Evolutionary conservation across 1,140 invertebrate genomes (phyloP).

Genomic region (Acromyrmex heyeri): DNA sequence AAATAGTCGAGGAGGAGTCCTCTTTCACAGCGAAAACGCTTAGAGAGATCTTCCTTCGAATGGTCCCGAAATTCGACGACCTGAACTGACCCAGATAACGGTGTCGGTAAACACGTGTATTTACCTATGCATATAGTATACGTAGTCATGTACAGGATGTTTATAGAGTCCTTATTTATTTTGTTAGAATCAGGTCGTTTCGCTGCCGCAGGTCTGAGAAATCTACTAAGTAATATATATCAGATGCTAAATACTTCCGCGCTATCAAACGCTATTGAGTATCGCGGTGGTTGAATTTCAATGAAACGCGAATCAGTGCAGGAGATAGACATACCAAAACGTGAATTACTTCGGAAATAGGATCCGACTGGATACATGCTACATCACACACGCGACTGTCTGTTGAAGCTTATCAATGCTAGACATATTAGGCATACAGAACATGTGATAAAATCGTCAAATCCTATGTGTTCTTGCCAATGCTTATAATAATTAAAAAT

Average conservation of each 20-base stretch:
- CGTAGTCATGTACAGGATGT: constrained; percentile 8
- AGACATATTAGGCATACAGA: background rate
- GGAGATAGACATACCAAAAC: background rate
- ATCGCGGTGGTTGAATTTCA: background rate
- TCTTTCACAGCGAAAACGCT: constrained; percentile 18
- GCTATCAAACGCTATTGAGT: background rate
- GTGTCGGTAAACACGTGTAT: constrained; percentile 37
- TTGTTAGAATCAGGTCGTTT: constrained; percentile 33
- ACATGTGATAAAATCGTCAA: background rate
- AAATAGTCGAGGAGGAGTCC: constrained; percentile 22
- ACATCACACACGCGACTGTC: background rate
- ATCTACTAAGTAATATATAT: background rate
- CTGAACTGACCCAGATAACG: constrained; percentile 62
- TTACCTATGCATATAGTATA: constrained; percentile 9
- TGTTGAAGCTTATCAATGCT: background rate
- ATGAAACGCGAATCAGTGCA: background rate
- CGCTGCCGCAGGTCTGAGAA: background rate
- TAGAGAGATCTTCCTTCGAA: constrained; percentile 38
- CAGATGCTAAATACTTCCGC: background rate
- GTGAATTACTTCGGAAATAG: background rate
- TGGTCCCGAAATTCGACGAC: constrained; percentile 56
- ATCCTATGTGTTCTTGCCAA: background rate
- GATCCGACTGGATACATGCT: background rate
- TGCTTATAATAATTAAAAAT: too few species aligned
- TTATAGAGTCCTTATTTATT: constrained; percentile 35